Percentiles rank a stretch among this genome's conserved stretches.
Evolutionary conservation across 2,888 invertebrate genomes (phyloP).

Genomic region (Cheilosia vernalis): DNA sequence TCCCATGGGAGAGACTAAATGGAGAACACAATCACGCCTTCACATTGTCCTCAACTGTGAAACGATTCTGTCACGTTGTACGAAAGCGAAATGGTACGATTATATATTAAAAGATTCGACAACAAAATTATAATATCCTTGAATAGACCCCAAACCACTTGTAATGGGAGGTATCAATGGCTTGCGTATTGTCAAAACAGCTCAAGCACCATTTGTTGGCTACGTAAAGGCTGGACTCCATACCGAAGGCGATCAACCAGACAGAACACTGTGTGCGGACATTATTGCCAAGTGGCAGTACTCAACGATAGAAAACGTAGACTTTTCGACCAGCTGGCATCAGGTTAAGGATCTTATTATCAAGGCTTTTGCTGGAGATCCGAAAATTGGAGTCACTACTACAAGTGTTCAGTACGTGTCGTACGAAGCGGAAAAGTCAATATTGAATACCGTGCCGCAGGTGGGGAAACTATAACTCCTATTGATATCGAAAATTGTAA

Average conservation of each 20-base stretch:
- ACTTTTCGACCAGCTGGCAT: slow-evolving; percentile 72
- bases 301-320: slow-evolving; percentile 60
- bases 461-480: slow-evolving; percentile 21
- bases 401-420: slow-evolving; percentile 76
- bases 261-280: slow-evolving; percentile 75
- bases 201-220: slow-evolving; percentile 75
- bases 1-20: slow-evolving; percentile 74
- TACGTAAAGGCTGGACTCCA: slow-evolving; percentile 75
- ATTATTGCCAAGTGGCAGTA: slow-evolving; percentile 76
- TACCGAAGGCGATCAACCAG: slow-evolving; percentile 76
- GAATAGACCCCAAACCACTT: slow-evolving; percentile 58
- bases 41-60: slow-evolving; percentile 56
- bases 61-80: slow-evolving; percentile 74
- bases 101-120: background rate
- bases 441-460: slow-evolving; percentile 74
- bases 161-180: slow-evolving; percentile 72
- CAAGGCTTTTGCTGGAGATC: slow-evolving; percentile 74
- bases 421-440: slow-evolving; percentile 67
- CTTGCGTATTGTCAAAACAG: slow-evolving; percentile 75
- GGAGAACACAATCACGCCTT: slow-evolving; percentile 76
- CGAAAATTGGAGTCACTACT: slow-evolving; percentile 65
- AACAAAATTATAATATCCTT: background rate
- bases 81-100: slow-evolving; percentile 64
- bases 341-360: slow-evolving; percentile 72
- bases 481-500: background rate